Evolutionary conservation across 2,113 vertebrate species (phyloP), one percentile per base, ranked within the genome.

Genomic region (Serilophus lunatus): DNA sequence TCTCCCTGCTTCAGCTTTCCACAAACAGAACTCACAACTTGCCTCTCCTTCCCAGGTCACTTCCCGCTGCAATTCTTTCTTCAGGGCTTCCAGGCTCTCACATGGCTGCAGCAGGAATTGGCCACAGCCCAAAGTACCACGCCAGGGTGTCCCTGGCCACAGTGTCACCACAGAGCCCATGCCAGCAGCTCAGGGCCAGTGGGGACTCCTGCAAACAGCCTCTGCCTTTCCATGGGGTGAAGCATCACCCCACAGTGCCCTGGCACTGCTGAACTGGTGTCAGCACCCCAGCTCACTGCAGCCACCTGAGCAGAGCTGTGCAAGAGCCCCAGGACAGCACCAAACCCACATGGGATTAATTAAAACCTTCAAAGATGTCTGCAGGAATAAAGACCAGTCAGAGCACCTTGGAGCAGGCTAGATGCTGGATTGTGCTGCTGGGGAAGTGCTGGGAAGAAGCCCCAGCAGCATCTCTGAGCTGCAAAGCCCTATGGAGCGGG

Each of bases 261-360:
- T 2, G 13, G 63, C 6, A 3, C 66, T 9, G 57, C 26, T 3
- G 23, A 53, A 38, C 68, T 13, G 61, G n/a, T 7, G 23, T 15
- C 18, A 35, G n/a, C 44, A 18, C 76, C 0, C 0, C 0, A n/a
- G 4, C 70, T 68, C 45, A 0, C 50, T 10, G 3, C 79, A 15
- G 22, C 38, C 35, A n/a, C 68, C 24, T 0, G 2, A 63, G 59
- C 53, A 26, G 66, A 24, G 66, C 44, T 15, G 13, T 5, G 49
- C 2, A 9, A 61, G 64, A 49, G 49, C 51, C 66, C 56, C 25
- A 3, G 71, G 49, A 59, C 0, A 1, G 81, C 77, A 36, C 19
- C 24, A 42, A 69, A 26, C 45, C 19, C 69, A 8, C 64, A 24
- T 0, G 1, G 9, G 71, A 44, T 44, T 36, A 63, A 63, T 63